Evolutionary conservation across 2,888 invertebrate genomes (phyloP), one percentile per base, ranked within the genome.

Genomic region (Trichogramma evanescens): DNA sequence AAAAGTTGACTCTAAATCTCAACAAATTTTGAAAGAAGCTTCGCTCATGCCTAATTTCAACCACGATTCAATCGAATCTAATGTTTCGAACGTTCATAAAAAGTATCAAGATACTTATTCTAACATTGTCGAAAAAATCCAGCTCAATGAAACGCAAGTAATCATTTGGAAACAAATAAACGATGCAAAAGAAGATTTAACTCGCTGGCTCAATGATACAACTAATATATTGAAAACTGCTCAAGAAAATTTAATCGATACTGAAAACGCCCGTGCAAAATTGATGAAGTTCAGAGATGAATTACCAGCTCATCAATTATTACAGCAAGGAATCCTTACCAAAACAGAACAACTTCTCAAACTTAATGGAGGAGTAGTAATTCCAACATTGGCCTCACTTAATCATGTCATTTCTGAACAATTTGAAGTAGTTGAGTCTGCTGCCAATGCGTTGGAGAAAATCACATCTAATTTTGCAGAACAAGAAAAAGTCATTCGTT

Each of bases 111-210:
- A 86, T 66, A 81, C 84, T 1, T 87, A 89, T 68, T 88, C 89
- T 64, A 83, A 84, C 53, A 83, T 90, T 4, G 82, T 88, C 5
- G 89, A 88, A 66, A 84, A 86, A 67, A 86, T 88, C 38, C 91
- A 93, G 75, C 86, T 87, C 57, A 84, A 89, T 54, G 95, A 96
- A 78, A 90, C 92, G 0, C 93, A 95, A 77, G 82, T 89, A 0
- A 88, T 91, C n/a, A 89, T 95, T 56, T 95, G 95, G 94, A 89
- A 92, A 70, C 93, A 95, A 75, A 89, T 96, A 44, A 90, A 93
- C 68, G 91, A 91, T 62, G 86, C 88, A 0, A 92, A 91, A 73
- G 88, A 89, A 65, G 92, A 92, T 73, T 81, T 95, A 4, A 79
- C 89, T 0, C 84, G 86, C 38, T 96, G 96, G 96, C 74, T 95